Conservation (phyloP, 2,797 vertebrate genomes). For the Xiphorhynchus erythropygius region DNA sequence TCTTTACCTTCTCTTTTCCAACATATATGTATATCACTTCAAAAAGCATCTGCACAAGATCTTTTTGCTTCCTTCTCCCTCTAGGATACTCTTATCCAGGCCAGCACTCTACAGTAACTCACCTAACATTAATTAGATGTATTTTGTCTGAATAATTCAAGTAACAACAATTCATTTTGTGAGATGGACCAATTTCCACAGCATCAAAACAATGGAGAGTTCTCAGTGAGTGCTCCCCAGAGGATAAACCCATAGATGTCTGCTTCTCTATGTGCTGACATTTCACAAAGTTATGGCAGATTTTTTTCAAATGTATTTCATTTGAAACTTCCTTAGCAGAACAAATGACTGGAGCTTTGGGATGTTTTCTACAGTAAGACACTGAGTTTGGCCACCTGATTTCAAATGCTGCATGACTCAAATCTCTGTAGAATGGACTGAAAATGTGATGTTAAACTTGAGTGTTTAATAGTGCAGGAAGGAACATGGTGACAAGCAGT, state of each 20-base stretch:
- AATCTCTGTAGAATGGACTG: background rate
- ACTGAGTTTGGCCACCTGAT: background rate
- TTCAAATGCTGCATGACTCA: background rate
- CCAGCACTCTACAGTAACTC: background rate
- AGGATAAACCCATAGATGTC: background rate
- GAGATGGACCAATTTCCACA: background rate
- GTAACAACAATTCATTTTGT: background rate
- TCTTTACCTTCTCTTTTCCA: background rate
- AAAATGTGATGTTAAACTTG: background rate
- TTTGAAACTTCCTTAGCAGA: background rate
- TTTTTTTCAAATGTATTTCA: background rate
- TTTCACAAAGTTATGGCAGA: background rate
- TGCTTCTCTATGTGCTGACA: background rate
- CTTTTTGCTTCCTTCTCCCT: background rate
- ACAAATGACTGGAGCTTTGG: background rate
- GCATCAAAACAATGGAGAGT: background rate
- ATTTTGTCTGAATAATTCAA: background rate
- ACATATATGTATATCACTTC: background rate
- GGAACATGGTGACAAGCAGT: background rate
- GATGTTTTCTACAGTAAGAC: background rate
- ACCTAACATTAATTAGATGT: background rate
- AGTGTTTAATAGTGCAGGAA: conserved; percentile 5
- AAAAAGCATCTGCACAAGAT: background rate
- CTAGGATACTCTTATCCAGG: background rate
- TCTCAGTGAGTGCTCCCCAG: background rate